Base-by-base conservation (phyloP, 30 jellyfish, hydroid and myxozoan species). In the Clytia hemisphaerica region DNA sequence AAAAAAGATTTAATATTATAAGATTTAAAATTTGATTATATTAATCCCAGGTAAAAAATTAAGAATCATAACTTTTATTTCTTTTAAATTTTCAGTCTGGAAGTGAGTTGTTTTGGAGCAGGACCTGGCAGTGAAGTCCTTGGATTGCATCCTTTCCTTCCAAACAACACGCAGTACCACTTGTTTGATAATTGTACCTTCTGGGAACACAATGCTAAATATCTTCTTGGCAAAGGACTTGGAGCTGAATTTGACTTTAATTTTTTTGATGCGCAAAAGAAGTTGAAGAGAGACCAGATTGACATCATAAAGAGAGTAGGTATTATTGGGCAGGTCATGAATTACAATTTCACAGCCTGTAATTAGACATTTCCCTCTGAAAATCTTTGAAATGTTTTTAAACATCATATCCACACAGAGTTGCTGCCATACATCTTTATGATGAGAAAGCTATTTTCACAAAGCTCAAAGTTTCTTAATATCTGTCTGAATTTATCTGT, bases 91-190 rank as follows among this genome's bases (percentile, higher is more conserved):
- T 84, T 62, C 51, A 88, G 97, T 33, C 29, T 88, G 40, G 76
- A 79, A 6, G 88, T 88, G 24, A 63, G 93, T 71, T 88, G 97
- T 50, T 80, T 88, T 80, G 97, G 97, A n/a, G 93, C 94, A 30
- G 97, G 93, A 2, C 94, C 94, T 31, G 97, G 97, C n/a, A 79
- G 94, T 69, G 97, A 88, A 38, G 87, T 72, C 21, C 79, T 83
- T 36, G 97, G 94, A 0, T 76, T 88, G 48, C 63, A 79, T 21
- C 51, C 83, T n/a, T 88, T 73, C 45, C 77, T 88, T 37, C 94
- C 97, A 12, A 55, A 54, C 15, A 72, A 70, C 12, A 71, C 83
- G 2, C 67, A 51, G 29, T 88, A 80, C 62, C 86, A 80, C 54
- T 58, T 88, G 59, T 75, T 88, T 47, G 97, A 88, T 55, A 79